phyloP scores from a whole-genome alignment of 2,113 vertebrate species.

The Azemiops feae region DNA sequence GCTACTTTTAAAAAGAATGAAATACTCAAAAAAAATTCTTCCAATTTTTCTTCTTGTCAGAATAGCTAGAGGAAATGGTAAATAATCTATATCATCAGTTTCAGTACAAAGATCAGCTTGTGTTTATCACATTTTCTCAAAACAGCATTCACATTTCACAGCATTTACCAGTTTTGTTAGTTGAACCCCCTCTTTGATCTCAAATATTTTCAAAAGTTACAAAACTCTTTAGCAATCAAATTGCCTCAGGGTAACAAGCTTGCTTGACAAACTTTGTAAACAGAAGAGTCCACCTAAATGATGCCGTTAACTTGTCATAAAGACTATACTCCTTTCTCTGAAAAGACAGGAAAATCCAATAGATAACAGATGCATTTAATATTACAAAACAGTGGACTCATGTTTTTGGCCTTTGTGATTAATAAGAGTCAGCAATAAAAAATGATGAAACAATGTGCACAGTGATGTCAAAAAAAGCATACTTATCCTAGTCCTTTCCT shows the following conservation, averaged over 20 bases:
- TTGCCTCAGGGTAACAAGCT: background rate
- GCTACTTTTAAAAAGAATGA: background rate
- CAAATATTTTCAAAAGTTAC: background rate
- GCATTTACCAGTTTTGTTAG: background rate
- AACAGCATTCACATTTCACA: background rate
- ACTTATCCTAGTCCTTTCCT: constrained; percentile 52
- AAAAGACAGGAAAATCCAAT: background rate
- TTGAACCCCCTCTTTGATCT: background rate
- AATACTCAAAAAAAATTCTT: background rate
- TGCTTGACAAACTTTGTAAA: background rate
- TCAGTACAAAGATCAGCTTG: background rate
- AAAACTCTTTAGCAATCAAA: background rate
- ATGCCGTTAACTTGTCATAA: background rate
- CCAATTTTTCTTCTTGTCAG: background rate
- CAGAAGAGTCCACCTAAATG: background rate
- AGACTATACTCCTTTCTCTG: background rate
- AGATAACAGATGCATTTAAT: background rate
- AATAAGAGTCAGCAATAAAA: background rate
- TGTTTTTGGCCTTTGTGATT: constrained; percentile 27
- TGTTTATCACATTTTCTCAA: background rate
- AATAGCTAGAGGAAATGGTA: background rate
- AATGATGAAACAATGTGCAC: background rate
- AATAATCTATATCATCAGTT: background rate
- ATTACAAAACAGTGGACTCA: background rate
- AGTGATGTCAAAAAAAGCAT: constrained; percentile 37